A percentile compares a stretch with the other conserved stretches of the same genome.
phyloP scores from a whole-genome alignment of 2,113 vertebrate genomes.

The Asarcornis scutulata region DNA sequence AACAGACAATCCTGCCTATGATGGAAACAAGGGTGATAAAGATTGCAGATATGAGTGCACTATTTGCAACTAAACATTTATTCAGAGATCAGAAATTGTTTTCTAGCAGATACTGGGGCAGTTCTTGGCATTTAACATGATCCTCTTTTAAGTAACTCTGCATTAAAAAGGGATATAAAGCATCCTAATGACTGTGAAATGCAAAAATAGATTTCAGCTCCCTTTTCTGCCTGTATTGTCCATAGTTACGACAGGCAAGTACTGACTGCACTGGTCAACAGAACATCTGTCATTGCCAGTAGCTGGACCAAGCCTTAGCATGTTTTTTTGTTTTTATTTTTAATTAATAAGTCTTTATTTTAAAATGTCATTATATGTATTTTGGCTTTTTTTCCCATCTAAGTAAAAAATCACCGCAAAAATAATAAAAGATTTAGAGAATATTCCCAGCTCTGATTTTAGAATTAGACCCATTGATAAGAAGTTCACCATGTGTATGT shows the following conservation, averaged over 20 bases:
- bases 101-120: background rate
- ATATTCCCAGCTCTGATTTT: background rate
- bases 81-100: constrained; percentile 27
- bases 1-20: background rate
- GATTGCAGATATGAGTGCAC: background rate
- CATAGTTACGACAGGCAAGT: background rate
- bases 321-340: too few species aligned
- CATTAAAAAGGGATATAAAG: background rate
- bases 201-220: constrained; percentile 4
- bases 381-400: background rate
- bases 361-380: background rate
- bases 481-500: background rate
- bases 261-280: background rate
- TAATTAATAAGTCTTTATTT: constrained; percentile 1
- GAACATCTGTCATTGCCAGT: background rate
- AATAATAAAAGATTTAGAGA: background rate
- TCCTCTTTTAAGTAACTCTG: background rate
- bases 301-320: background rate
- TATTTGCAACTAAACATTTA: constrained; percentile 30
- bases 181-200: background rate
- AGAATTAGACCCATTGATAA: background rate
- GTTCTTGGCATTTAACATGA: background rate
- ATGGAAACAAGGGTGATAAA: constrained; percentile 19
- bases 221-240: background rate
- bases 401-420: background rate